These are phyloP conservation scores for Bhutanitis thaidina DNA, from an alignment of 2,888 invertebrate genomes.

Conservation along the genomic window DNA sequence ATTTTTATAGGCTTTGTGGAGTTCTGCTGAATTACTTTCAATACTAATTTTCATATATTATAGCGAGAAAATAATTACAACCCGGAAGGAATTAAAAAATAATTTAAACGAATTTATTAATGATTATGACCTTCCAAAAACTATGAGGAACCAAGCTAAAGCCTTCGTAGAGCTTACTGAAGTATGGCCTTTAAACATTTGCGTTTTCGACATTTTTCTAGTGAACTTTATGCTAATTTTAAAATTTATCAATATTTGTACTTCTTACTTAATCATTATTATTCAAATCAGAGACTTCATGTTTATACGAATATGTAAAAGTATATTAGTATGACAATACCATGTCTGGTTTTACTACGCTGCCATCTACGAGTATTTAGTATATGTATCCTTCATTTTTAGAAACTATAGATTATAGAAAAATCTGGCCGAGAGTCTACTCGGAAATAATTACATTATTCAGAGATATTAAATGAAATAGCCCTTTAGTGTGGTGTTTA, in stretches of 20 bases:
- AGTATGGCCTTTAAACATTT: constrained; percentile 42
- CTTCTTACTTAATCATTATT: neutral
- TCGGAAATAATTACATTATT: too few relatives aligned
- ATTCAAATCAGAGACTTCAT: neutral
- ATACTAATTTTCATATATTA: constrained; percentile 42
- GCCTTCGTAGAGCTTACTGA: constrained; percentile 56
- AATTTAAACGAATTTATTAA: constrained; percentile 54
- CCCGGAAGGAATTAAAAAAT: constrained; percentile 44
- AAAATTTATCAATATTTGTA: neutral
- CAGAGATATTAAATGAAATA: too few relatives aligned
- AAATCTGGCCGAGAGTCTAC: too few relatives aligned
- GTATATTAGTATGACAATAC: too few relatives aligned
- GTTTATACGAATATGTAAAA: too few relatives aligned
- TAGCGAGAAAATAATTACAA: constrained; percentile 42
- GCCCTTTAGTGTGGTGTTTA: too few relatives aligned
- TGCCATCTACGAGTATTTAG: too few relatives aligned
- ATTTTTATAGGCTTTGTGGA: constrained; percentile 36
- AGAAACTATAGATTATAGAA: too few relatives aligned
- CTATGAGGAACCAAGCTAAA: constrained; percentile 52
- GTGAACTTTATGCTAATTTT: neutral
- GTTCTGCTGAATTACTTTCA: constrained; percentile 36
- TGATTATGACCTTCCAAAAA: constrained; percentile 51
- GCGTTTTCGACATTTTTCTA: constrained; percentile 27
- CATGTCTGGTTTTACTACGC: too few relatives aligned
- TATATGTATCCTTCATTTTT: too few relatives aligned